phyloP scores from a whole-genome alignment of 2,888 invertebrate genomes.

The Heterodera filipjevi region DNA sequence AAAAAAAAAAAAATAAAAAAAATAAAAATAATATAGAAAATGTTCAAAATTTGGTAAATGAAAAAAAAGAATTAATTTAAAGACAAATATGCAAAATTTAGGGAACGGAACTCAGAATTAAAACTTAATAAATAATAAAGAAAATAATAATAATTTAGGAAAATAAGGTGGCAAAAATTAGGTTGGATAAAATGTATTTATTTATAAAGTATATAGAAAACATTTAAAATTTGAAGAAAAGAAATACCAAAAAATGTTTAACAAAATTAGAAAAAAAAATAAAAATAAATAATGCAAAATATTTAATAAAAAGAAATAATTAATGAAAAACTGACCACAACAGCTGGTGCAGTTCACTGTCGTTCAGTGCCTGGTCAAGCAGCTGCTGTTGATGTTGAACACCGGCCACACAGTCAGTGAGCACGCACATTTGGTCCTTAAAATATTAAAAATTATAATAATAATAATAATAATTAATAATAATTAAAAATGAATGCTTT shows the following conservation, averaged over 20 bases:
- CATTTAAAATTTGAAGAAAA: constrained; percentile 19
- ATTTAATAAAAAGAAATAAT: background rate
- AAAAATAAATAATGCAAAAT: background rate
- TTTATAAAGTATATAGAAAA: background rate
- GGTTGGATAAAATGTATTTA: no score
- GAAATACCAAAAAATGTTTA: constrained; percentile 1
- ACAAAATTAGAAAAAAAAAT: background rate
- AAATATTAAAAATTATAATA: no score
- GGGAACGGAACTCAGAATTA: no score
- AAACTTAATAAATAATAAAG: no score
- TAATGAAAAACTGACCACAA: constrained; percentile 40
- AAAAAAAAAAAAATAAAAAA: background rate
- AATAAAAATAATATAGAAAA: no score
- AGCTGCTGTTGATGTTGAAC: constrained; percentile 22
- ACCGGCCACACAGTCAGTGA: constrained; percentile 38
- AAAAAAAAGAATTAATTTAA: background rate
- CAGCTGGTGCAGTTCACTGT: constrained; percentile 37
- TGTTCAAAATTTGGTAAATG: background rate
- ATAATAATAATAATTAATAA: no score
- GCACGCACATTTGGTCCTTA: constrained; percentile 48
- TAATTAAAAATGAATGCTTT: no score
- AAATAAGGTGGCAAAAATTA: no score
- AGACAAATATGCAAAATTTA: no score
- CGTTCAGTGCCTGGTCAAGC: constrained; percentile 41
- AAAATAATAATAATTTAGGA: no score